Evolutionary conservation across 2,888 invertebrate species (phyloP).

Genomic region (Hypomecis punctinalis): DNA sequence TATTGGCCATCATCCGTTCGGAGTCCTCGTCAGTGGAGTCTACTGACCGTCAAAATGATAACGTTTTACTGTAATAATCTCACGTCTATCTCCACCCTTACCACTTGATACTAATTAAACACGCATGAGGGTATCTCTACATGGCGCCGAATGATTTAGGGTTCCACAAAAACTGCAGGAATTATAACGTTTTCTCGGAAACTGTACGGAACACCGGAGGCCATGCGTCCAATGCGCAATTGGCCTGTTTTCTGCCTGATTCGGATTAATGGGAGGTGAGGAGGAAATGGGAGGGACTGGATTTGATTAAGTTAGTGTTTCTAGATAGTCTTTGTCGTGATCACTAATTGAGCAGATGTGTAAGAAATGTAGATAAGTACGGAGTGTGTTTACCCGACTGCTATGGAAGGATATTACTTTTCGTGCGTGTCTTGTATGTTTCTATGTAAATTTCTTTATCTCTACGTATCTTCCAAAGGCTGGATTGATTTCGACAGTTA

Average conservation of each 20-base stretch:
- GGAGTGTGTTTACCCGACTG: too few relatives aligned
- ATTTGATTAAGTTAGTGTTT: constrained; percentile 10
- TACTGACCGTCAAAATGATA: too few relatives aligned
- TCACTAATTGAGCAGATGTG: too few relatives aligned
- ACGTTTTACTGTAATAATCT: not conserved
- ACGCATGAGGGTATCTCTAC: constrained; percentile 52
- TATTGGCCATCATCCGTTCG: too few relatives aligned
- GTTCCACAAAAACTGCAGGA: constrained; percentile 63
- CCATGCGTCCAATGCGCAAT: constrained; percentile 36
- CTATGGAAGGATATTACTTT: too few relatives aligned
- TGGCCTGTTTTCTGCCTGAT: constrained; percentile 35
- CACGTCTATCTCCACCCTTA: constrained; percentile 39
- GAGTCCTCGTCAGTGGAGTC: too few relatives aligned
- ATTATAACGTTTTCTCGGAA: constrained; percentile 60
- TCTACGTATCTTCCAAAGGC: too few relatives aligned
- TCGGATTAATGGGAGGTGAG: constrained; percentile 34
- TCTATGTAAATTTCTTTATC: too few relatives aligned
- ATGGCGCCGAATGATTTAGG: constrained; percentile 67
- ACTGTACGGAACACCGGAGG: constrained; percentile 42
- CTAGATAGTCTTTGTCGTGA: not conserved
- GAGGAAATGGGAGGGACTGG: constrained; percentile 26
- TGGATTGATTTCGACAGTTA: too few relatives aligned
- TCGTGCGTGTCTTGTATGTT: too few relatives aligned
- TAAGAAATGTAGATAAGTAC: too few relatives aligned
- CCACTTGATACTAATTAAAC: constrained; percentile 61